phyloP scores from a whole-genome alignment of 2,888 invertebrate species.

The Parnassius mnemosyne region DNA sequence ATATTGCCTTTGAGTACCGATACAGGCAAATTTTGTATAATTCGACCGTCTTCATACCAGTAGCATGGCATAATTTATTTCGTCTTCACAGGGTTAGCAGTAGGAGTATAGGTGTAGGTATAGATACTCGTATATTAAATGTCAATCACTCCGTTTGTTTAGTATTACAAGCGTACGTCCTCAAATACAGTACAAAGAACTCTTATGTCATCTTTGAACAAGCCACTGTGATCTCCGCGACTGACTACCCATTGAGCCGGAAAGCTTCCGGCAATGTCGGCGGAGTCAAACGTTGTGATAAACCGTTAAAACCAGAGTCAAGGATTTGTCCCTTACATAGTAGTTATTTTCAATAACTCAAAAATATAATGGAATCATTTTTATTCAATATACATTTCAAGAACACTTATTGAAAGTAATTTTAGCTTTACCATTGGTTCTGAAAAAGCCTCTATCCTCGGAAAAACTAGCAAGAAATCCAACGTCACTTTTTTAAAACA shows the following conservation, averaged over 20 bases:
- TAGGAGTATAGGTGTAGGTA: slow-evolving; percentile 17
- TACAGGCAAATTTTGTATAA: slow-evolving; percentile 65
- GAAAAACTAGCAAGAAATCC: too few relatives aligned
- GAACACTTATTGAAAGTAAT: too few relatives aligned
- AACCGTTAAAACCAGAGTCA: neutral
- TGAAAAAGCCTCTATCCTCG: too few relatives aligned
- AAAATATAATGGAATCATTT: too few relatives aligned
- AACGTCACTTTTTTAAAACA: too few relatives aligned
- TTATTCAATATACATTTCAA: too few relatives aligned
- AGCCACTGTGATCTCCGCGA: neutral
- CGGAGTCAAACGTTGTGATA: too few relatives aligned
- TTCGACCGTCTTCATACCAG: slow-evolving; percentile 71
- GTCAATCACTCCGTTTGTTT: too few relatives aligned
- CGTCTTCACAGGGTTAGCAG: slow-evolving; percentile 32
- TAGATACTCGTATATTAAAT: too few relatives aligned
- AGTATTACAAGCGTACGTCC: neutral
- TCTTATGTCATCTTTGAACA: neutral
- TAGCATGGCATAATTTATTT: slow-evolving; percentile 74
- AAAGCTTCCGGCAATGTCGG: neutral
- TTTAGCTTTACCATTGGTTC: too few relatives aligned
- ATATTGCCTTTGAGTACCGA: slow-evolving; percentile 69
- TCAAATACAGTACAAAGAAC: neutral
- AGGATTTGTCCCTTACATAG: too few relatives aligned
- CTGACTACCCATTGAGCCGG: slow-evolving; percentile 4
- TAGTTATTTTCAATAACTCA: too few relatives aligned